These are phyloP conservation scores for Halocynthia aurantium DNA, from an alignment of 23 tunicate species.

Conservation along the genomic window DNA sequence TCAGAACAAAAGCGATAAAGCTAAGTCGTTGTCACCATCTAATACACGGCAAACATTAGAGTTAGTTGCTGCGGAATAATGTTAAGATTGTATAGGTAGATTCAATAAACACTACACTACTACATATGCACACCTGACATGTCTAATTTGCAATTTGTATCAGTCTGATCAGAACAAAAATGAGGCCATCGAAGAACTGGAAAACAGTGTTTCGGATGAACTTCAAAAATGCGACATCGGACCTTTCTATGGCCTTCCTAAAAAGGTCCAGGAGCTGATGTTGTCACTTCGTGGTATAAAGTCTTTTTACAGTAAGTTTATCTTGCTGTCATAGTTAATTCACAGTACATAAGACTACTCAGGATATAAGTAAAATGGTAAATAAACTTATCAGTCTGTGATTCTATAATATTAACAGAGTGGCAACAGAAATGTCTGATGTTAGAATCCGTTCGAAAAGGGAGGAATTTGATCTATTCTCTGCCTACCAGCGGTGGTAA, in stretches of 20 bases:
- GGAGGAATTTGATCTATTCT: slow-evolving; percentile 81
- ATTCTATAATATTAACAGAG: slow-evolving; percentile 14
- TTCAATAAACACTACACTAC: no score
- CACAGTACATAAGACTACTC: background rate
- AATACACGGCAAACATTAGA: background rate
- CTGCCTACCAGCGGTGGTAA: slow-evolving; percentile 94
- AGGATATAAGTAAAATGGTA: background rate
- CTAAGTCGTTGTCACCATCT: slow-evolving; percentile 12
- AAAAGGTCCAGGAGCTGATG: slow-evolving; percentile 39
- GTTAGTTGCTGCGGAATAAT: background rate
- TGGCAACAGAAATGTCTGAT: slow-evolving; percentile 85
- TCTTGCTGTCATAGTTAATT: background rate
- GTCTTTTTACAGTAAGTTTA: slow-evolving; percentile 47
- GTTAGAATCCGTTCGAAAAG: slow-evolving; percentile 21
- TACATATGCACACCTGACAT: no score
- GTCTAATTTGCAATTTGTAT: no score
- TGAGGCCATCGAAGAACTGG: no score
- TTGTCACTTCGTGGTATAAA: slow-evolving; percentile 43
- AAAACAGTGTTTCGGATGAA: background rate
- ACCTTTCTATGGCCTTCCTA: slow-evolving; percentile 75
- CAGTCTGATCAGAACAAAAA: no score
- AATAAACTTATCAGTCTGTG: background rate
- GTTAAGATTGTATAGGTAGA: background rate
- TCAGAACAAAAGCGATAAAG: slow-evolving; percentile 25
- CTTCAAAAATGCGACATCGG: slow-evolving; percentile 38